phyloP scores from a whole-genome alignment of 2,113 vertebrate genomes.

The Lepisosteus osseus region DNA sequence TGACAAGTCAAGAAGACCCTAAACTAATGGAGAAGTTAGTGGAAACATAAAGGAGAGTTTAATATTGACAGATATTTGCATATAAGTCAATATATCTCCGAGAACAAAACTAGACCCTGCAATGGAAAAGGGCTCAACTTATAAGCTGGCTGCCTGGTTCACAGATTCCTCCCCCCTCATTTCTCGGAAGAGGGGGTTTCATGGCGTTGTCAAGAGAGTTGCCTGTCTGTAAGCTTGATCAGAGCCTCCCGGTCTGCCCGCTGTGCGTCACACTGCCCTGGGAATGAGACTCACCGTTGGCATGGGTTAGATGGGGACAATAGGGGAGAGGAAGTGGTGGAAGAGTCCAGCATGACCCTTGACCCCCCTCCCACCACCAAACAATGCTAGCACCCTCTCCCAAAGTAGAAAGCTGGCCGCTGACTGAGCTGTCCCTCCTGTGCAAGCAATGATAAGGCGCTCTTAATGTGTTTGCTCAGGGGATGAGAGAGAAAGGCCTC shows the following conservation, averaged over 20 bases:
- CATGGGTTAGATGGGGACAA: not conserved
- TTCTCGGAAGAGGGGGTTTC: too few relatives aligned
- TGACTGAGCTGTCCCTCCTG: conserved; percentile 3
- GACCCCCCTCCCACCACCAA: conserved; percentile 29
- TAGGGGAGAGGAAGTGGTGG: not conserved
- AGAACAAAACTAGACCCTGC: too few relatives aligned
- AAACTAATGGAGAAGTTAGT: too few relatives aligned
- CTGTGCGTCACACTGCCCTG: not conserved
- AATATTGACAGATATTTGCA: too few relatives aligned
- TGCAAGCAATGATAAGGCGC: conserved; percentile 23
- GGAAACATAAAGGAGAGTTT: too few relatives aligned
- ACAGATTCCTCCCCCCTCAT: too few relatives aligned
- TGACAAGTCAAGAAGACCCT: too few relatives aligned
- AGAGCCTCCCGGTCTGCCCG: not conserved
- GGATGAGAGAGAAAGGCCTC: conserved; percentile 23
- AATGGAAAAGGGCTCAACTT: too few relatives aligned
- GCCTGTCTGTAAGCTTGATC: not conserved
- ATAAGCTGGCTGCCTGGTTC: too few relatives aligned
- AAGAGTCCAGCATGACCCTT: conserved; percentile 37
- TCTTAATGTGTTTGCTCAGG: conserved; percentile 51
- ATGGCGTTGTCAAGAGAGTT: too few relatives aligned
- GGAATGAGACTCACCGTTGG: not conserved
- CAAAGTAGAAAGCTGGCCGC: conserved; percentile 33
- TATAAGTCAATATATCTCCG: too few relatives aligned
- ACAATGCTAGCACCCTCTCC: not conserved